Base-by-base conservation (phyloP, 92 coral and sea anemone genomes). In the Anthopleura xanthogrammica region DNA sequence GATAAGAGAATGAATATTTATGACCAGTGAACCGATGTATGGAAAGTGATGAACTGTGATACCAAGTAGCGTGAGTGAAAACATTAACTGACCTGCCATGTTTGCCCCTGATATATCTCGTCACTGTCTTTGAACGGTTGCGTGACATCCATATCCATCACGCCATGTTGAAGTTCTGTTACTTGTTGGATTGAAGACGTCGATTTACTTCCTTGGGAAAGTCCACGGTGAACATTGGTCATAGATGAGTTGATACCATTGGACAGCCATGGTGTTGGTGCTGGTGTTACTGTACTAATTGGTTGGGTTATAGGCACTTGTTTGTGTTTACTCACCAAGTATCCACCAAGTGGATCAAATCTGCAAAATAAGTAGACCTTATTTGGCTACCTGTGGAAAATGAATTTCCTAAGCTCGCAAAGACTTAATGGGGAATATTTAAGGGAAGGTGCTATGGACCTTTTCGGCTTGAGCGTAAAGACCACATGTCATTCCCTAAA, bases 201-300 rank as follows among this genome's bases (percentile, higher is more conserved):
- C 48, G 88, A 85, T 55, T 90, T 90, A 52, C 83, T 86, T 16
- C 83, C 52, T 79, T 86, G 89, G 4, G 94, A 82, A 5, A 85
- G 74, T 3, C 83, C 85, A 58, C 88, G 90, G 57, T 81, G 86
- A 65, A 82, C 79, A 20, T 83, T 83, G 16, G 89, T 73, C 56
- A 80, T 81, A 29, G 83, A 55, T 19, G 90, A 81, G 16, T 77
- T 85, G 75, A 78, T 56, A n/a, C 60, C 78, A 12, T 56, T 70
- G 41, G 86, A 65, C 9, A 84, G 79, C 95, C 95, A 93, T 0
- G 98, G 95, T 9, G 98, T 87, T 52, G 95, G 90, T n/a, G 92
- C 95, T 11, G 98, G 98, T 12, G 98, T 90, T 0, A 87, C 89
- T 3, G 97, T 94, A 16, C 85, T 75, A 14, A 89, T 81, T 14